A percentile compares a stretch with the other conserved stretches of the same genome.
These are phyloP conservation scores for Leucophenga varia DNA, from an alignment of 1,140 invertebrate genomes.

Conservation along the genomic window DNA sequence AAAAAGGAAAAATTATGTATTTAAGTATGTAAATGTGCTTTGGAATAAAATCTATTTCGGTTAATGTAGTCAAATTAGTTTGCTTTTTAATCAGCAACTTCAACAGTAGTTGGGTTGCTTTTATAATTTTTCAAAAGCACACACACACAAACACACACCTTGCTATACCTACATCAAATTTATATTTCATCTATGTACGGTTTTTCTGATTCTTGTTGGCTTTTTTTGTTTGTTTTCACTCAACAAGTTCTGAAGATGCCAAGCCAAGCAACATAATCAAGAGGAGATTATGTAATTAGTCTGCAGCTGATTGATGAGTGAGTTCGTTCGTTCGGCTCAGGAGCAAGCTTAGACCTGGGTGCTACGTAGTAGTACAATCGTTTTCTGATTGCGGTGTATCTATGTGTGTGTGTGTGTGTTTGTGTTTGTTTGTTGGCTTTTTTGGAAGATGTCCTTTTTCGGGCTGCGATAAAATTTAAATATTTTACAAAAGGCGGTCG, in stretches of 20 bases:
- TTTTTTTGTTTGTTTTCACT: not conserved
- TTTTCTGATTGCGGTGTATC: constrained; percentile 41
- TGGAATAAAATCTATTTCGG: no score
- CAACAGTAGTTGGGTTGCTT: no score
- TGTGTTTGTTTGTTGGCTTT: constrained; percentile 1
- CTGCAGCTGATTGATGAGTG: constrained; percentile 56
- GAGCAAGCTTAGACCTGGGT: no score
- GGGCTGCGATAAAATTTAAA: constrained; percentile 48
- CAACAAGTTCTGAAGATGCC: constrained; percentile 9
- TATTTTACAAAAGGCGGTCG: constrained; percentile 30
- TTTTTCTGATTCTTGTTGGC: constrained; percentile 1
- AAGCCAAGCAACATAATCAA: constrained; percentile 47
- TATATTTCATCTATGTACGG: no score
- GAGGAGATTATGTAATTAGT: constrained; percentile 57
- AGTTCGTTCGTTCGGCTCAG: not conserved
- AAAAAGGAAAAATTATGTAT: no score
- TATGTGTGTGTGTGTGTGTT: constrained; percentile 1
- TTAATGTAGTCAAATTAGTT: no score
- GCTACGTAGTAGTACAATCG: no score
- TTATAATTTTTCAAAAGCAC: no score
- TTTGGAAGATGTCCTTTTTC: not conserved
- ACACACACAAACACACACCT: no score
- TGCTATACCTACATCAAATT: no score
- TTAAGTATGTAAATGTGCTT: no score
- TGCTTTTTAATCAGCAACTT: no score